A percentile compares a stretch with the other conserved stretches of the same genome.
Conservation (phyloP, 2,113 vertebrate species). For the Barbus barbus region DNA sequence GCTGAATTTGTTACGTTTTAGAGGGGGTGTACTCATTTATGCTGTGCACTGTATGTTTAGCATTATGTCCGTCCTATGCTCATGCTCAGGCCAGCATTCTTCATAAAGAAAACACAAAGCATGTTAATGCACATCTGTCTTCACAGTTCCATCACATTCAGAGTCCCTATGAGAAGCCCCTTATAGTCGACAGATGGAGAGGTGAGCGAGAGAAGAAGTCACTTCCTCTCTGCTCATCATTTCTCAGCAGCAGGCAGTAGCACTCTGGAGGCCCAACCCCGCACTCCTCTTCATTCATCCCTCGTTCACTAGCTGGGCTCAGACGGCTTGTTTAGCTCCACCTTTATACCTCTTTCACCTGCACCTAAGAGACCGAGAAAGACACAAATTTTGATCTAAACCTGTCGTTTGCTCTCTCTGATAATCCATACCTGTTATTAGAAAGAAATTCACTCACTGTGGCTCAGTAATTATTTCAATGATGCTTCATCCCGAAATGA, state of each 20-base stretch:
- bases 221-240: background rate
- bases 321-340: slow-evolving; percentile 83
- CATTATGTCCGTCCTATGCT: background rate
- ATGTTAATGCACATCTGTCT: background rate
- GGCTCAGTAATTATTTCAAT: background rate
- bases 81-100: slow-evolving; percentile 1
- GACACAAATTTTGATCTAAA: background rate
- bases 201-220: background rate
- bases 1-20: no score
- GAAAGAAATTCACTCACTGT: no score
- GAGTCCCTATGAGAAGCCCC: slow-evolving; percentile 14
- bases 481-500: background rate
- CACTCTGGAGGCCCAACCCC: background rate
- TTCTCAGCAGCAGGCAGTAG: slow-evolving; percentile 12
- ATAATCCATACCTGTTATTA: background rate
- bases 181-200: slow-evolving; percentile 12
- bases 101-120: slow-evolving; percentile 29
- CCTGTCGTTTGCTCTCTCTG: background rate
- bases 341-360: slow-evolving; percentile 84
- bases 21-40: no score
- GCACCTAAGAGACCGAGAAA: slow-evolving; percentile 43
- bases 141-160: slow-evolving; percentile 13
- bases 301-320: slow-evolving; percentile 68
- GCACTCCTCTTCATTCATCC: background rate
- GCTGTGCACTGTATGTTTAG: no score